A percentile compares a stretch with the other conserved stretches of the same genome.
phyloP scores from a whole-genome alignment of 2,113 vertebrate genomes.

The Progne subis region DNA sequence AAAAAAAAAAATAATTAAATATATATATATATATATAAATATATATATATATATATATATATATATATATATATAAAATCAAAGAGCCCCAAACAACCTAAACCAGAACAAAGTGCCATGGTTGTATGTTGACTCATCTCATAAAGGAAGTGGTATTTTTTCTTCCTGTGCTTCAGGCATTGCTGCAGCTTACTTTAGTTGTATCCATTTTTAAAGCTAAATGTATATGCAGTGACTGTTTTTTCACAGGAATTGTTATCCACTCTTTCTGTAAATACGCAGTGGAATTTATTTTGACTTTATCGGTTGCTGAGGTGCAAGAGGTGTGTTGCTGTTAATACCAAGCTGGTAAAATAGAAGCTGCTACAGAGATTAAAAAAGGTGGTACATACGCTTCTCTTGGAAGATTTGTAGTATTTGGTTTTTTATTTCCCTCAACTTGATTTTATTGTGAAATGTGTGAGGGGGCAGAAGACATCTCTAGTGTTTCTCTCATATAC shows the following conservation, averaged over 20 bases:
- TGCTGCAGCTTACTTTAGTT: not conserved
- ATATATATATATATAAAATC: not conserved
- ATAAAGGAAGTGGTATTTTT: not conserved
- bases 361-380: not conserved
- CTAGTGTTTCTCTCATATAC: not conserved
- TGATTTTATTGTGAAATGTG: not conserved
- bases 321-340: not conserved
- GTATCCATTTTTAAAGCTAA: not conserved
- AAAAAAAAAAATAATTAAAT: not conserved
- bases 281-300: not conserved
- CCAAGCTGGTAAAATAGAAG: not conserved
- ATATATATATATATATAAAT: no score
- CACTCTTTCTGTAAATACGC: not conserved
- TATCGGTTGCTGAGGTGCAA: not conserved
- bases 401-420: not conserved
- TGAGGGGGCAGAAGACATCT: not conserved
- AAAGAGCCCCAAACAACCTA: not conserved
- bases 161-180: not conserved
- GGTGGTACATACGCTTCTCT: not conserved
- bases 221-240: not conserved
- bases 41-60: no score
- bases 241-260: not conserved
- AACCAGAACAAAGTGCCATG: not conserved
- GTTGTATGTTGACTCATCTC: not conserved
- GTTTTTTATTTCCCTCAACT: not conserved